phyloP scores from a whole-genome alignment of 2,113 vertebrate species.

The Budorcas taxicolor region DNA sequence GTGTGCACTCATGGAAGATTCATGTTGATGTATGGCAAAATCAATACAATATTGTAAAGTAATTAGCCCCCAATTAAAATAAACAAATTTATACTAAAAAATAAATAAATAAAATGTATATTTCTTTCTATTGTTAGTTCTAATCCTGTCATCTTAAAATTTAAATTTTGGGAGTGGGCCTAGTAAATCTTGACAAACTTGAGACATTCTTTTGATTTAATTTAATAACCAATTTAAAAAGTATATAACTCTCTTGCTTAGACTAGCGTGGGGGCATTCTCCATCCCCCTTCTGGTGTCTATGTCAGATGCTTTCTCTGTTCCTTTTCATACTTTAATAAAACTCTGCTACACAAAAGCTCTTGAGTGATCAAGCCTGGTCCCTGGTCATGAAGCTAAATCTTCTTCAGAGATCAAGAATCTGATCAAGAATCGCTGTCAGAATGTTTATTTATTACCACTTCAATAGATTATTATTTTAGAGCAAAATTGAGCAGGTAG shows the following conservation, averaged over 20 bases:
- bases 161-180: too few relatives aligned
- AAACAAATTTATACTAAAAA: too few relatives aligned
- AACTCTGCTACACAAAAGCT: not conserved
- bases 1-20: too few relatives aligned
- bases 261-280: not conserved
- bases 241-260: not conserved
- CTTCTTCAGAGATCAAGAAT: not conserved
- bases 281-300: not conserved
- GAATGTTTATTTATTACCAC: not conserved
- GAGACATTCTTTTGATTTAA: too few relatives aligned
- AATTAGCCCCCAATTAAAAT: too few relatives aligned
- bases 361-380: not conserved
- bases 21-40: too few relatives aligned
- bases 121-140: too few relatives aligned
- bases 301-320: not conserved
- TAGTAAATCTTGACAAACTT: too few relatives aligned
- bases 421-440: not conserved
- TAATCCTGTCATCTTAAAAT: too few relatives aligned
- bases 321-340: not conserved
- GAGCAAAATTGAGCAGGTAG: not conserved
- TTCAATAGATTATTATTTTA: not conserved
- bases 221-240: not conserved
- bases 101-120: too few relatives aligned
- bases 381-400: not conserved
- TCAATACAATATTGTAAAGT: too few relatives aligned